A percentile compares a stretch with the other conserved stretches of the same genome.
phyloP scores from a whole-genome alignment of 2,888 invertebrate genomes.

The Andrena marginata region DNA sequence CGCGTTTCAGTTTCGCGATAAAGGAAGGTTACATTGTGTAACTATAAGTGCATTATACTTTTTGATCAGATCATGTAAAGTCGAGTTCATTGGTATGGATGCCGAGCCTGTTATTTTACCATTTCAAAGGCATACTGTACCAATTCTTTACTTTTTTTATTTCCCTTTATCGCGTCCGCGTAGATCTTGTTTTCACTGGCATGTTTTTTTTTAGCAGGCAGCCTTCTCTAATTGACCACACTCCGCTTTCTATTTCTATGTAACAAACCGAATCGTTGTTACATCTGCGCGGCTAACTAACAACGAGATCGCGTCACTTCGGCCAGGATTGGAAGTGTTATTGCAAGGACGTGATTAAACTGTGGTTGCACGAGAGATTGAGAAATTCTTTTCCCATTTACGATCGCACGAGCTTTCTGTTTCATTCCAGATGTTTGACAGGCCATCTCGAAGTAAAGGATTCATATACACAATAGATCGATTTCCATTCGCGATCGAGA shows the following conservation, averaged over 20 bases:
- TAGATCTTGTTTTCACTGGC: conserved; percentile 46
- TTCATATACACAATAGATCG: too few species aligned
- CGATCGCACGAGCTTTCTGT: too few species aligned
- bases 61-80: conserved; percentile 10
- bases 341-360: conserved; percentile 35
- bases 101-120: conserved; percentile 20
- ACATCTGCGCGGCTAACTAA: conserved; percentile 38
- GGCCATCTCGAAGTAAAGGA: background rate
- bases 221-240: conserved; percentile 60
- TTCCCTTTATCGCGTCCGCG: background rate
- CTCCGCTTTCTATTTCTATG: conserved; percentile 76
- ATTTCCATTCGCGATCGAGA: too few species aligned
- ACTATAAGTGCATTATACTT: conserved; percentile 34
- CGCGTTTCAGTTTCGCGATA: background rate
- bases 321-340: conserved; percentile 45
- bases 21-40: conserved; percentile 2
- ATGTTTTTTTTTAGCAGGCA: conserved; percentile 44
- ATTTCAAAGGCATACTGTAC: conserved; percentile 22
- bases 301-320: conserved; percentile 35
- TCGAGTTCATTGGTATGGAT: background rate
- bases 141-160: conserved; percentile 20
- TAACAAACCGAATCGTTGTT: conserved; percentile 64
- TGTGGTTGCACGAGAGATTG: background rate
- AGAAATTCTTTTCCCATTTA: conserved; percentile 27
- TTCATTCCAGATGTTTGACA: background rate